Percentiles rank a stretch among this genome's conserved stretches.
These are phyloP conservation scores for Neoarius graeffei DNA, from an alignment of 2,113 vertebrate genomes.

Conservation along the genomic window DNA sequence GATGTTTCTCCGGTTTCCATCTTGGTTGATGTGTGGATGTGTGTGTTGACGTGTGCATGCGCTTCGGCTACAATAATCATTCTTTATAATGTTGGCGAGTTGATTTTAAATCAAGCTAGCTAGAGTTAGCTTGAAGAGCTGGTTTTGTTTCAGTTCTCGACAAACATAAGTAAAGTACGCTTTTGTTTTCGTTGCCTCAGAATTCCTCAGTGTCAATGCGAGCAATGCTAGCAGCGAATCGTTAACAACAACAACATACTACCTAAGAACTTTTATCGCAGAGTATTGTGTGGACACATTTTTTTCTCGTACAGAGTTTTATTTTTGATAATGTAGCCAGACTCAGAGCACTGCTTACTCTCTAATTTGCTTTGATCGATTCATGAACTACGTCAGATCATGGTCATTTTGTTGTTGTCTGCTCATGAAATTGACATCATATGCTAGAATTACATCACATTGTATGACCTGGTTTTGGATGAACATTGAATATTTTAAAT, in stretches of 20 bases:
- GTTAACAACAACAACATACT: neutral
- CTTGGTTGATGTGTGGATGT: no score
- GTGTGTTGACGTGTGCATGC: no score
- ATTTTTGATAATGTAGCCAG: neutral
- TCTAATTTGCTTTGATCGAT: no score
- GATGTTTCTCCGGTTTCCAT: neutral
- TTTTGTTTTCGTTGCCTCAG: neutral
- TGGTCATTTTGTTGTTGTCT: neutral
- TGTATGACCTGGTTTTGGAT: no score
- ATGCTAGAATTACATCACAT: neutral
- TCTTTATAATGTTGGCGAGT: no score
- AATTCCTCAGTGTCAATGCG: neutral
- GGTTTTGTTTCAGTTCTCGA: neutral
- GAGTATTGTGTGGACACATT: no score
- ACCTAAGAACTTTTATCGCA: neutral
- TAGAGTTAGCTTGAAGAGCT: neutral
- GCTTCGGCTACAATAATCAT: no score
- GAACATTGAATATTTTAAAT: neutral
- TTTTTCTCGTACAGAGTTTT: neutral
- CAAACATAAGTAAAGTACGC: neutral
- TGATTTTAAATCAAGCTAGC: neutral
- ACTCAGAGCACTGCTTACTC: neutral
- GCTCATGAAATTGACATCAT: neutral
- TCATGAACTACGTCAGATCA: neutral
- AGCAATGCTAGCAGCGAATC: neutral